Evolutionary conservation across 1,140 invertebrate species (phyloP).

Genomic region (Drosophila mojavensis): DNA sequence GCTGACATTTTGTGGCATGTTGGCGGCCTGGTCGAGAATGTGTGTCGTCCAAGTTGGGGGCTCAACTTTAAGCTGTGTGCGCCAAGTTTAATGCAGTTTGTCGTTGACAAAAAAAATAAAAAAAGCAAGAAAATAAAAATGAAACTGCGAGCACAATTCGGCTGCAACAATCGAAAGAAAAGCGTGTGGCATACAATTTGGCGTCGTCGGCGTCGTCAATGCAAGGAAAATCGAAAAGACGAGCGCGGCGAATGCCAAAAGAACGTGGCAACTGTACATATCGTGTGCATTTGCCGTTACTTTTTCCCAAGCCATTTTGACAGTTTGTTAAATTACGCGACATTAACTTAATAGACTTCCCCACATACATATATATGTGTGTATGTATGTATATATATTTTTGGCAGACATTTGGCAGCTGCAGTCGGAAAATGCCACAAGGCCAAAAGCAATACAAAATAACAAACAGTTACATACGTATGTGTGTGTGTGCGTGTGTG

Average conservation of each 20-base stretch:
- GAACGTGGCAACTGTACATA: conserved; percentile 21
- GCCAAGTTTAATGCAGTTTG: conserved; percentile 22
- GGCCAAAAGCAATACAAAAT: conserved; percentile 39
- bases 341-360: conserved; percentile 79
- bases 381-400: conserved; percentile 21
- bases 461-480: conserved; percentile 31
- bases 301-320: conserved; percentile 60
- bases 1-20: conserved; percentile 38
- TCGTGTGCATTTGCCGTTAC: conserved; percentile 67
- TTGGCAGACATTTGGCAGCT: conserved; percentile 76
- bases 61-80: conserved; percentile 20
- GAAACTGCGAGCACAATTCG: conserved; percentile 3
- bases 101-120: conserved; percentile 13
- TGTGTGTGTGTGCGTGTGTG: conserved; percentile 4
- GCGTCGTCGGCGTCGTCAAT: conserved; percentile 3
- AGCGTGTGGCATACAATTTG: conserved; percentile 29
- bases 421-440: conserved; percentile 55
- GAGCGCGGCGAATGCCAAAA: not conserved
- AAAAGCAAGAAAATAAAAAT: too few relatives aligned
- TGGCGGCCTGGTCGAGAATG: conserved; percentile 14
- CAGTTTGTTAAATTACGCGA: conserved; percentile 80
- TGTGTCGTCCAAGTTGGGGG: not conserved
- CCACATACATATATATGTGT: conserved; percentile 46
- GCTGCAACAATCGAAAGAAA: conserved; percentile 18
- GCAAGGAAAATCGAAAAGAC: conserved; percentile 1